These are phyloP conservation scores for Pionites leucogaster DNA, from an alignment of 2,113 vertebrate genomes.

Conservation along the genomic window DNA sequence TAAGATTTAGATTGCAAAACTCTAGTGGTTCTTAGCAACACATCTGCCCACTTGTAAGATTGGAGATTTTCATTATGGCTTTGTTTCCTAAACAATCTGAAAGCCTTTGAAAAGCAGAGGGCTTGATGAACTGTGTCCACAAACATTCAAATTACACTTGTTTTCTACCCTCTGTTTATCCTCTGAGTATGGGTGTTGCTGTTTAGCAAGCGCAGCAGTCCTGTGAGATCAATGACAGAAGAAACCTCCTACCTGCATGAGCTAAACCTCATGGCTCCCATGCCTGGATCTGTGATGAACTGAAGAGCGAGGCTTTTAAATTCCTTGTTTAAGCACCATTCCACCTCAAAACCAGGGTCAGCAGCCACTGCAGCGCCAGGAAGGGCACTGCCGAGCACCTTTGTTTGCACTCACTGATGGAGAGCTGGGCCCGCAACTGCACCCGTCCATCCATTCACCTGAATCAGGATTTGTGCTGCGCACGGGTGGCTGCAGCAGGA, in stretches of 20 bases:
- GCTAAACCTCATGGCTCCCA: neutral
- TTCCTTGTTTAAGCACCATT: neutral
- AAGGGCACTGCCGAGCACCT: neutral
- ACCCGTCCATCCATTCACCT: neutral
- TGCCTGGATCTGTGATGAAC: neutral
- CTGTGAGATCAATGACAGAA: neutral
- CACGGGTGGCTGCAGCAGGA: neutral
- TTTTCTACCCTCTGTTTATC: constrained; percentile 5
- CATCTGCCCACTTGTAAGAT: neutral
- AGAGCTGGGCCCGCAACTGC: neutral
- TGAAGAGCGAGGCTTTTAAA: neutral
- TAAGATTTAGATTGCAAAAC: neutral
- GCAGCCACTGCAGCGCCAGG: fast-evolving
- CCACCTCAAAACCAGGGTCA: neutral
- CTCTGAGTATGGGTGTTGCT: neutral
- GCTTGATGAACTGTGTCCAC: constrained; percentile 6
- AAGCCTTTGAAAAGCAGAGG: constrained; percentile 22
- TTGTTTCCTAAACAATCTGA: constrained; percentile 53
- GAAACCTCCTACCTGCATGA: neutral
- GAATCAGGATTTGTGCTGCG: neutral
- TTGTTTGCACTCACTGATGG: neutral
- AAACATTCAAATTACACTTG: constrained; percentile 12
- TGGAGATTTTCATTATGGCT: neutral
- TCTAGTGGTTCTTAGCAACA: neutral
- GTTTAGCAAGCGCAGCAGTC: neutral